Percentiles rank a stretch among this genome's conserved stretches.
phyloP scores from a whole-genome alignment of 2,113 vertebrate species.

The Anoura caudifer region DNA sequence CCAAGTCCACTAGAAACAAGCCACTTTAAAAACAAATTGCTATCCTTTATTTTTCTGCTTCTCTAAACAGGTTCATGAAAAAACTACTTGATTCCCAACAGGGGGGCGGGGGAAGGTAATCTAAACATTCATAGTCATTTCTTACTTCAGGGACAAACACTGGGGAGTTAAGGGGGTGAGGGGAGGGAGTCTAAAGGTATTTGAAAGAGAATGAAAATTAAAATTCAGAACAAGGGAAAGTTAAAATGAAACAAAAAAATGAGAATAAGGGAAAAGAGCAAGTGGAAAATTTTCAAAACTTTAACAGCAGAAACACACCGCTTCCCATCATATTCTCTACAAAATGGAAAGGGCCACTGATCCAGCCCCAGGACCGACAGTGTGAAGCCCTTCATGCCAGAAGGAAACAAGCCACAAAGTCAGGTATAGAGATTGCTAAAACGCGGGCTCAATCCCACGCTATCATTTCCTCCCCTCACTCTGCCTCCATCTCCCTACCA shows the following conservation, averaged over 20 bases:
- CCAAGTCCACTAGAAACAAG: neutral
- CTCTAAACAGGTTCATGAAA: neutral
- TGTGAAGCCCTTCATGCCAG: neutral
- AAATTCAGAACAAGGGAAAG: neutral
- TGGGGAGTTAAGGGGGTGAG: no score
- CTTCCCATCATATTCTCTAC: neutral
- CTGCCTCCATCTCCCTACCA: neutral
- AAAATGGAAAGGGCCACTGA: neutral
- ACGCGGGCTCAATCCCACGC: neutral
- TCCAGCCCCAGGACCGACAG: neutral
- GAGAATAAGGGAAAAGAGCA: neutral
- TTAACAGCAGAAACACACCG: neutral
- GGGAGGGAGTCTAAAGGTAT: neutral
- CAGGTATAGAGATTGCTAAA: neutral
- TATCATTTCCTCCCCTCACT: neutral
- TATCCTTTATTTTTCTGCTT: neutral
- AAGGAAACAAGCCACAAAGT: neutral
- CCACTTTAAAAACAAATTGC: neutral
- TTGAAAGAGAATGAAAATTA: conserved; percentile 3
- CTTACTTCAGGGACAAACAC: neutral
- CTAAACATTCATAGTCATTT: neutral
- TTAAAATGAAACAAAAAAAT: neutral
- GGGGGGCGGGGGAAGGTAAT: neutral
- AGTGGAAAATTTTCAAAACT: neutral
- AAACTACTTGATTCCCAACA: neutral